phyloP scores from a whole-genome alignment of 2,113 vertebrate species.

The Protobothrops flavoviridis region DNA sequence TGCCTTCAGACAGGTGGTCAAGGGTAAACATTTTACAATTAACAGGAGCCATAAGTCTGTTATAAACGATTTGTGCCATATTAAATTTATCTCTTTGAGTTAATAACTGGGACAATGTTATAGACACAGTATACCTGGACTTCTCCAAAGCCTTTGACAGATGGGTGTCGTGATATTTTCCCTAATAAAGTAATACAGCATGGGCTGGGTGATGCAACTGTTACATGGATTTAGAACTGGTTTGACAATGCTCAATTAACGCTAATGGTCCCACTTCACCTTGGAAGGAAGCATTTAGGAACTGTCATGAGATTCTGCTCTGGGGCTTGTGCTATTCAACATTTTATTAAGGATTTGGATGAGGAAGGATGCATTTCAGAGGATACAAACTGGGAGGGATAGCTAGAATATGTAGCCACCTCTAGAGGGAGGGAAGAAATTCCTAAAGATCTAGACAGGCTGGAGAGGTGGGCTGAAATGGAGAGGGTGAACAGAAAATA shows the following conservation, averaged over 20 bases:
- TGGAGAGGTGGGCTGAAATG: background rate
- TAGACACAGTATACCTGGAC: background rate
- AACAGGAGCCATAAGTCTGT: background rate
- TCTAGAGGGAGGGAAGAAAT: background rate
- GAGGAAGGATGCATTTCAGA: background rate
- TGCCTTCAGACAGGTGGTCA: background rate
- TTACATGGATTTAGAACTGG: background rate
- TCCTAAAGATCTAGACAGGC: background rate
- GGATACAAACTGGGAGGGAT: background rate
- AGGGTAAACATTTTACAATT: background rate
- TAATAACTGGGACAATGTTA: background rate
- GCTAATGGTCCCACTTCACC: background rate
- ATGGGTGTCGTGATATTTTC: background rate
- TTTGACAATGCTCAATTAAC: background rate
- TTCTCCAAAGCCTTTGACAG: background rate
- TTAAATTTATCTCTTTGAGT: background rate
- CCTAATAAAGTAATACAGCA: background rate
- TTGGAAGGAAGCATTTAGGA: background rate
- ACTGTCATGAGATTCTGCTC: background rate
- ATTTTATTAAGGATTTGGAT: background rate
- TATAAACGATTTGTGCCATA: background rate
- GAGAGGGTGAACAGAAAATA: background rate
- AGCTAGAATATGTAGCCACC: background rate
- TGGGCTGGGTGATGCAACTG: background rate
- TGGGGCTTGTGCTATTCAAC: background rate